phyloP scores from a whole-genome alignment of 2,888 invertebrate species.

The Apamea anceps region DNA sequence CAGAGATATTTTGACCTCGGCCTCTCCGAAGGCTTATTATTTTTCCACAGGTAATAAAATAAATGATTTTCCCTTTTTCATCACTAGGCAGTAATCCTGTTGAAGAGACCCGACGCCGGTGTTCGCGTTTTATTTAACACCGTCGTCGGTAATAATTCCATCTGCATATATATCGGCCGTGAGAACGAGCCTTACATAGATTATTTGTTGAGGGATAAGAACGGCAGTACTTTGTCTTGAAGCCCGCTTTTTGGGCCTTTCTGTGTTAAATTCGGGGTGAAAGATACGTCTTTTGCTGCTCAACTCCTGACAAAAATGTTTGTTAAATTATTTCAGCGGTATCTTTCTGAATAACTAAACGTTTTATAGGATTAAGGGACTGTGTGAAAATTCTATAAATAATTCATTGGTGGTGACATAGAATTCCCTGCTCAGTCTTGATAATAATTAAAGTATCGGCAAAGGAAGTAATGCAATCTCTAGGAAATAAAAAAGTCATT shows the following conservation, averaged over 20 bases:
- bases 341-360: conserved; percentile 56
- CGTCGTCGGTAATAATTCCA: conserved; percentile 80
- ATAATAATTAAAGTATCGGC: not conserved
- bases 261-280: conserved; percentile 60
- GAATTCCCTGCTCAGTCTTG: not conserved
- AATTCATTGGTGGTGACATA: conserved; percentile 18
- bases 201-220: conserved; percentile 63
- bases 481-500: not conserved
- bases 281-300: conserved; percentile 59
- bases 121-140: conserved; percentile 80
- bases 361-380: conserved; percentile 39
- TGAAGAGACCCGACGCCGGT: conserved; percentile 60
- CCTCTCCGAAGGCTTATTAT: conserved; percentile 77
- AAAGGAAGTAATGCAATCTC: not conserved
- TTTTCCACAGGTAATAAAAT: conserved; percentile 83
- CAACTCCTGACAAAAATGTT: conserved; percentile 61
- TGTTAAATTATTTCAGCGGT: conserved; percentile 54
- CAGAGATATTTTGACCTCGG: conserved; percentile 65
- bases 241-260: conserved; percentile 56
- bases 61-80: conserved; percentile 84
- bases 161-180: conserved; percentile 82
- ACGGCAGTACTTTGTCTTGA: conserved; percentile 58
- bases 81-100: conserved; percentile 76
- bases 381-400: conserved; percentile 35
- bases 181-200: conserved; percentile 62